Conservation (phyloP, 1,140 invertebrate genomes). For the Acarapis woodi region DNA sequence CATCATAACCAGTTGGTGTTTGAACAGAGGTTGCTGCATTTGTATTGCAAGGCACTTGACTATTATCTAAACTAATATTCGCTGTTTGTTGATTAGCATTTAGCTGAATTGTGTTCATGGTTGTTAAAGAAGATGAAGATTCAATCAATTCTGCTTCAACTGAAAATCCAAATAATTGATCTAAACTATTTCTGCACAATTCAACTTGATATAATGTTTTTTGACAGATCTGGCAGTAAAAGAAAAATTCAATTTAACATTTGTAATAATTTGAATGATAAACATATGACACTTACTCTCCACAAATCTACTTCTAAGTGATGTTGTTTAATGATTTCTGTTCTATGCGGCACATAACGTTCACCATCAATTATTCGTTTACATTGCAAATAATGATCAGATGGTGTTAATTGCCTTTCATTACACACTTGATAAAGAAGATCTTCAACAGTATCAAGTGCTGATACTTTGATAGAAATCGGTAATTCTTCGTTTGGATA, state of each 20-base stretch:
- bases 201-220: constrained; percentile 91
- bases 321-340: constrained; percentile 45
- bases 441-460: constrained; percentile 44
- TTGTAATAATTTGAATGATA: not conserved
- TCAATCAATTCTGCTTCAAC: constrained; percentile 87
- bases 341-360: constrained; percentile 71
- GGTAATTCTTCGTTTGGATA: constrained; percentile 1
- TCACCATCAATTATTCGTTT: constrained; percentile 81
- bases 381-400: constrained; percentile 80
- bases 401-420: constrained; percentile 57
- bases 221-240: constrained; percentile 24
- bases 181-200: constrained; percentile 48
- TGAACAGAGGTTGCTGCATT: too few relatives aligned
- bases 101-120: too few relatives aligned
- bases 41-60: too few relatives aligned
- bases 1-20: too few relatives aligned
- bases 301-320: not conserved
- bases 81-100: constrained; percentile 69
- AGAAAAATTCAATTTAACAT: not conserved
- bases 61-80: too few relatives aligned
- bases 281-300: too few relatives aligned
- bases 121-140: too few relatives aligned
- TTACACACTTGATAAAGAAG: constrained; percentile 67
- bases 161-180: constrained; percentile 90
- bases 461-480: not conserved